A percentile compares a stretch with the other conserved stretches of the same genome.
Evolutionary conservation across 2,797 vertebrate genomes (phyloP).

Genomic region (Dendrocincla tyrannina): DNA sequence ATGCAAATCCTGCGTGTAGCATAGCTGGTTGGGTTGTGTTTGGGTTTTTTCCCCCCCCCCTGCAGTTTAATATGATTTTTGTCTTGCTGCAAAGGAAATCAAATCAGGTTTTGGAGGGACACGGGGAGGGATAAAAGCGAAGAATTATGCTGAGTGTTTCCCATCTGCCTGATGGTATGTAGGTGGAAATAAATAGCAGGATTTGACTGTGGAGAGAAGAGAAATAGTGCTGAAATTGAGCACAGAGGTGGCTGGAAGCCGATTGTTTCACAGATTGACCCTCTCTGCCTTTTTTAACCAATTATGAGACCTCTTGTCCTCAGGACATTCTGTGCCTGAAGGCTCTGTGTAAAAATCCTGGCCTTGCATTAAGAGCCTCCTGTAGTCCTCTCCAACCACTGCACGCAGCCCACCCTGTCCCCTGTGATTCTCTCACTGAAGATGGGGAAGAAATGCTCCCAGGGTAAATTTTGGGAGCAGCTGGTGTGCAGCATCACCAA

Average conservation of each 20-base stretch:
- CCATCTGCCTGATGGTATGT: background rate
- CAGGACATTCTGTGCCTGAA: background rate
- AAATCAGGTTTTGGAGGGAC: slow-evolving; percentile 14
- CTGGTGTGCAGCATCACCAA: background rate
- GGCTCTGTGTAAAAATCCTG: background rate
- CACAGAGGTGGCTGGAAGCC: background rate
- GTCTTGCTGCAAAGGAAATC: background rate
- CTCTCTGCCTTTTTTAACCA: slow-evolving; percentile 5
- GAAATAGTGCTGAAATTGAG: background rate
- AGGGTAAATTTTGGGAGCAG: background rate
- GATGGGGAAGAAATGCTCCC: background rate
- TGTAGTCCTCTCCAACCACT: fast-evolving
- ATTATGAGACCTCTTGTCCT: background rate
- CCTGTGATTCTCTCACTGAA: background rate
- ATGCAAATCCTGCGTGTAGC: slow-evolving; percentile 18
- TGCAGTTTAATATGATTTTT: slow-evolving; percentile 27
- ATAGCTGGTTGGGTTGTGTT: background rate
- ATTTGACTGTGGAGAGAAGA: background rate
- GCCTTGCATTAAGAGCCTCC: background rate
- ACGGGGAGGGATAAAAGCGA: background rate
- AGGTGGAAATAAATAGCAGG: slow-evolving; percentile 17
- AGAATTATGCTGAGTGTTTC: slow-evolving; percentile 11
- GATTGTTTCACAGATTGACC: background rate
- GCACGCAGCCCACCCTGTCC: background rate
- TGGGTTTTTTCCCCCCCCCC: no score